Conservation (phyloP, 2,113 vertebrate genomes). For the Sapayoa aenigma region DNA sequence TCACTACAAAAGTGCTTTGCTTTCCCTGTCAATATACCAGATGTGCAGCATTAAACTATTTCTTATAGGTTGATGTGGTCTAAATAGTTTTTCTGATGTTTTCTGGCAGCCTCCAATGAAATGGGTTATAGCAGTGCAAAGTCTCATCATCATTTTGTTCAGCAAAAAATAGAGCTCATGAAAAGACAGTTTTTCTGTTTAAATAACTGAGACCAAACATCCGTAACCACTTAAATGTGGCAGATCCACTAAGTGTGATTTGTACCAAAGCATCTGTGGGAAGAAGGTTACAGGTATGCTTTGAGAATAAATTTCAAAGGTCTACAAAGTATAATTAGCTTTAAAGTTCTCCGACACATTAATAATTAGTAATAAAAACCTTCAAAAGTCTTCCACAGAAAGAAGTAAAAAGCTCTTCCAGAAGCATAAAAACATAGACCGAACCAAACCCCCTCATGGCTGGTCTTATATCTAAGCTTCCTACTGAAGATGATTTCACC, state of each 20-base stretch:
- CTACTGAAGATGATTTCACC: not conserved
- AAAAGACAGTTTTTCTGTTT: constrained; percentile 23
- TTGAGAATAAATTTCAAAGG: constrained; percentile 66
- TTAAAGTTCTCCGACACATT: constrained; percentile 39
- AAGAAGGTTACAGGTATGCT: constrained; percentile 41
- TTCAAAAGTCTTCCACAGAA: constrained; percentile 16
- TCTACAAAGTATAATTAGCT: constrained; percentile 51
- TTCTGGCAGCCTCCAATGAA: not conserved
- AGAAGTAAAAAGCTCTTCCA: constrained; percentile 1
- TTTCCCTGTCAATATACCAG: not conserved
- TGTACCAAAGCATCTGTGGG: constrained; percentile 45
- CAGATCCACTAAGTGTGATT: constrained; percentile 48
- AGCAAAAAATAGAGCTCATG: not conserved
- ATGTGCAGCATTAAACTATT: not conserved
- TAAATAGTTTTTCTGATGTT: not conserved
- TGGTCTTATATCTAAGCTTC: not conserved
- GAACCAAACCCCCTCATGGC: not conserved
- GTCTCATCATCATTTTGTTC: not conserved
- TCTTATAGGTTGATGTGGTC: not conserved
- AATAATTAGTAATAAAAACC: constrained; percentile 60
- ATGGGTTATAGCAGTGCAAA: not conserved
- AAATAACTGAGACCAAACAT: constrained; percentile 48
- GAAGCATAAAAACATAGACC: not conserved
- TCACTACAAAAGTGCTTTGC: not conserved
- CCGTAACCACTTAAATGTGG: constrained; percentile 1